Conservation (phyloP, 2,113 vertebrate species). For the Galbula dea region DNA sequence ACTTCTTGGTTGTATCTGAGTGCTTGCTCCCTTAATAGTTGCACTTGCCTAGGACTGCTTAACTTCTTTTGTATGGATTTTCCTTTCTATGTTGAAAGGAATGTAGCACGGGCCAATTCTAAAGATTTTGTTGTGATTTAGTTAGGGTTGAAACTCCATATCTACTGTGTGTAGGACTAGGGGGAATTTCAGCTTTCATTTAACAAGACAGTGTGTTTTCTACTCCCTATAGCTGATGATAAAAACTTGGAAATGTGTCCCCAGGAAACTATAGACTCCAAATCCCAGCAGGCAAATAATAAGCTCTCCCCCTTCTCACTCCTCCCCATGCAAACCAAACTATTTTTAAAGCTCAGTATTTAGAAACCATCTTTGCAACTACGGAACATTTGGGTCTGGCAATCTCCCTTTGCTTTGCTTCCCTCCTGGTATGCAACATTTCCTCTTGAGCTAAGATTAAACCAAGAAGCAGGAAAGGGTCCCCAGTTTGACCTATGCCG, state of each 20-base stretch:
- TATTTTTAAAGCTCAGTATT: constrained; percentile 39
- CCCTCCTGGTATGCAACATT: background rate
- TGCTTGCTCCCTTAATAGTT: background rate
- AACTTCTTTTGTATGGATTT: constrained; percentile 21
- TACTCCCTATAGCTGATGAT: background rate
- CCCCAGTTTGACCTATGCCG: accelerated
- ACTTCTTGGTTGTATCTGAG: background rate
- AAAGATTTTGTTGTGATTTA: constrained; percentile 9
- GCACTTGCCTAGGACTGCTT: background rate
- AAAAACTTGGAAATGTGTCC: constrained; percentile 25
- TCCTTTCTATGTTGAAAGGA: background rate
- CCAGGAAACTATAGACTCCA: background rate
- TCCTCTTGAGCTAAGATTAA: background rate
- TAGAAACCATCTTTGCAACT: background rate
- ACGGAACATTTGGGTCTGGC: background rate
- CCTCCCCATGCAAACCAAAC: background rate
- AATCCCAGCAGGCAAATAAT: background rate
- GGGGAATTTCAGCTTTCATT: constrained; percentile 10
- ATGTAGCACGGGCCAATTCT: background rate
- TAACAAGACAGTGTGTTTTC: constrained; percentile 16
- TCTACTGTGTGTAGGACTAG: background rate
- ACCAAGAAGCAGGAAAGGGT: background rate
- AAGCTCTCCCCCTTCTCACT: background rate
- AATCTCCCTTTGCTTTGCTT: background rate
- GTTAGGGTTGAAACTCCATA: constrained; percentile 25